Percentiles rank a stretch among this genome's conserved stretches.
phyloP scores from a whole-genome alignment of 2,113 vertebrate genomes.

The Gopherus flavomarginatus region DNA sequence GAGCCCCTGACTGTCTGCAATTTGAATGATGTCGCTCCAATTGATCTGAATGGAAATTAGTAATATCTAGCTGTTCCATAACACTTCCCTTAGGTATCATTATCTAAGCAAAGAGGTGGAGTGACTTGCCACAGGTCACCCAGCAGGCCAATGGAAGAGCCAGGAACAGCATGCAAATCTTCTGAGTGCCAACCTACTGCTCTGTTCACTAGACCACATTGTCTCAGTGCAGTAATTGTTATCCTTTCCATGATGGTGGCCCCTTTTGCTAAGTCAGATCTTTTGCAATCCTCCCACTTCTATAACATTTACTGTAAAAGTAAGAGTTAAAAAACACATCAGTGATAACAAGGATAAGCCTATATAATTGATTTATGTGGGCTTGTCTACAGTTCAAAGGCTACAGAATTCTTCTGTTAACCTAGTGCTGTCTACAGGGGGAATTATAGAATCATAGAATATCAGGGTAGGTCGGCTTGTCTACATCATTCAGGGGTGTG shows the following conservation, averaged over 20 bases:
- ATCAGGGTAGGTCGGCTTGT: not conserved
- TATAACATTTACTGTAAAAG: too few relatives aligned
- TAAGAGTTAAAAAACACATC: not conserved
- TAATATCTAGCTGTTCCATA: not conserved
- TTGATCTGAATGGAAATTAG: not conserved
- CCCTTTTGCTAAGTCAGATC: too few relatives aligned
- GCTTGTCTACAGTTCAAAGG: not conserved
- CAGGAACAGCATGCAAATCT: not conserved
- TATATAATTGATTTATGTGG: not conserved
- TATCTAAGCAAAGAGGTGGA: not conserved
- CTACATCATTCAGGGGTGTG: not conserved
- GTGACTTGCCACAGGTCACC: not conserved
- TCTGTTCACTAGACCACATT: not conserved
- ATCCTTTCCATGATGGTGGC: not conserved
- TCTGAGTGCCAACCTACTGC: not conserved
- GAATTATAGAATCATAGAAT: not conserved
- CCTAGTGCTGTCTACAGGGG: not conserved
- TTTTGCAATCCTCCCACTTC: too few relatives aligned
- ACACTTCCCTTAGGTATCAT: not conserved
- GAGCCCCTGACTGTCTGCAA: not conserved
- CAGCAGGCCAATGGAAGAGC: not conserved
- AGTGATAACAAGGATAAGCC: not conserved
- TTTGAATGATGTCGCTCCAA: not conserved
- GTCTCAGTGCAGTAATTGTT: not conserved
- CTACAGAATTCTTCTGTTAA: not conserved